Percentiles rank a stretch among this genome's conserved stretches.
These are phyloP conservation scores for Caenorhabditis angaria DNA, from an alignment of 2,888 invertebrate genomes.

Conservation along the genomic window DNA sequence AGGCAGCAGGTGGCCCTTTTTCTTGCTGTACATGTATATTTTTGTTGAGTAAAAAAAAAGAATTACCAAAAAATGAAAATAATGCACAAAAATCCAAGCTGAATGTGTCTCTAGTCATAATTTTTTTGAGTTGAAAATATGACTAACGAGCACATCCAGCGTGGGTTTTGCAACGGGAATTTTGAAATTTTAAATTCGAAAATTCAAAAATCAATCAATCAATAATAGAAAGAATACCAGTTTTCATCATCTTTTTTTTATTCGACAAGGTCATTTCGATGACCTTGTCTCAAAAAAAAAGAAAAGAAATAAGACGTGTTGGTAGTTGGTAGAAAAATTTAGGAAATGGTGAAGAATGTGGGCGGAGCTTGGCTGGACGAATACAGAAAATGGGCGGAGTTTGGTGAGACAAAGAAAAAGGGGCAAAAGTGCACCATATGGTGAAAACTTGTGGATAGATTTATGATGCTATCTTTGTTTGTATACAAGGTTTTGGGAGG, in stretches of 20 bases:
- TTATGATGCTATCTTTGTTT: no score
- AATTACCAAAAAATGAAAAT: background rate
- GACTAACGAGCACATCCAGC: slow-evolving; percentile 43
- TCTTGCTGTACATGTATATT: no score
- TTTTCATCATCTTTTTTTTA: no score
- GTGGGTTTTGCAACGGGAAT: slow-evolving; percentile 17
- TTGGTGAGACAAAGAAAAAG: no score
- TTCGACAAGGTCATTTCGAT: background rate
- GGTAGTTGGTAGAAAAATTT: background rate
- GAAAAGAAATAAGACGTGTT: background rate
- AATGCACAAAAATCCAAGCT: slow-evolving; percentile 36
- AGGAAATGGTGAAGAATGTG: background rate
- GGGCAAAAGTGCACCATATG: no score
- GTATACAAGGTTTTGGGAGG: no score
- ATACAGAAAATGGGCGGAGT: no score
- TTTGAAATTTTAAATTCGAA: background rate
- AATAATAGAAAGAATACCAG: background rate
- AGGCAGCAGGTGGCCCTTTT: no score
- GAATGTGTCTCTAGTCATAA: slow-evolving; percentile 63
- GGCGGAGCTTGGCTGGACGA: no score
- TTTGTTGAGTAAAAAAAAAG: no score
- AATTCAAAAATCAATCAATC: background rate
- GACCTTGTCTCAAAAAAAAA: background rate
- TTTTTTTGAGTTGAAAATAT: background rate
- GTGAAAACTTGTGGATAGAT: no score